These are phyloP conservation scores for Zosterops japonicus DNA, from an alignment of 2,113 vertebrate species.

Conservation along the genomic window DNA sequence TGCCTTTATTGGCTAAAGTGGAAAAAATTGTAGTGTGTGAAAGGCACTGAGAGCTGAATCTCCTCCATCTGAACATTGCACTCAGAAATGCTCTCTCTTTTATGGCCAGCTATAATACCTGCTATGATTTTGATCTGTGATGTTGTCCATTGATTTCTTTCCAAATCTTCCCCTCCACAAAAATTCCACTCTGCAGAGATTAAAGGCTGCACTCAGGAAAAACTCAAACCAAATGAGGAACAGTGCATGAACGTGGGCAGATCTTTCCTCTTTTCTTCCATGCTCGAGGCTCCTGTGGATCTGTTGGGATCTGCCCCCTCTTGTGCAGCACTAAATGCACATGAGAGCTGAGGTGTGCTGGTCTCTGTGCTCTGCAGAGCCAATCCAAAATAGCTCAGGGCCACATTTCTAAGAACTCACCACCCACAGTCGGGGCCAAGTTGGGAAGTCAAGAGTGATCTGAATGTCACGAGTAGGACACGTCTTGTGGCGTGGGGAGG, in stretches of 20 bases:
- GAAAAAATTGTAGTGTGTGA: not conserved
- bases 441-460: not conserved
- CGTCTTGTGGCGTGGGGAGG: not conserved
- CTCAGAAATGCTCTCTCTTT: not conserved
- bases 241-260: not conserved
- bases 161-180: slow-evolving; percentile 26
- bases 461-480: slow-evolving; percentile 22
- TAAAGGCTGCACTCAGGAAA: slow-evolving; percentile 27
- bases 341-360: not conserved
- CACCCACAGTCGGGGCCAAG: not conserved
- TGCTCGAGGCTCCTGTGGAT: not conserved
- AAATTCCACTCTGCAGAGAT: slow-evolving; percentile 22
- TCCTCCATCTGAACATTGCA: not conserved
- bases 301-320: not conserved
- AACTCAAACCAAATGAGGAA: slow-evolving; percentile 8
- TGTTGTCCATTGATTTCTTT: not conserved
- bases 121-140: slow-evolving; percentile 5
- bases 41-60: not conserved
- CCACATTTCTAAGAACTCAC: slow-evolving; percentile 52
- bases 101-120: not conserved
- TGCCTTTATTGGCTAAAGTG: not conserved
- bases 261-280: not conserved
- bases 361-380: not conserved
- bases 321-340: not conserved
- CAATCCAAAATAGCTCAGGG: slow-evolving; percentile 9